Percentiles rank a stretch among this genome's conserved stretches.
phyloP scores from a whole-genome alignment of 2,113 vertebrate species.

The Proterorhinus semilunaris region DNA sequence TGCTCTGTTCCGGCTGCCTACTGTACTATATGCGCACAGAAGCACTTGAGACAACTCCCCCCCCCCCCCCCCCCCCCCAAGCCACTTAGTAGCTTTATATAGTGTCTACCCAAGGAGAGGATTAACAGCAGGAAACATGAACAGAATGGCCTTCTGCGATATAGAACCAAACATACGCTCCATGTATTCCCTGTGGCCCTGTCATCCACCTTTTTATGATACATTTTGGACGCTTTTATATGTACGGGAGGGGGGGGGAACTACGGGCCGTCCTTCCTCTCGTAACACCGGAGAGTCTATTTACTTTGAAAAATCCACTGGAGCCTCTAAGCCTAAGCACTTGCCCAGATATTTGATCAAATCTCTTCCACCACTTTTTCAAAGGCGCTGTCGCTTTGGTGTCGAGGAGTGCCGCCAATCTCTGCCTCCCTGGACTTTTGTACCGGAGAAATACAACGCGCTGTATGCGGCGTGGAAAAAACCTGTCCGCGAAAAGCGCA shows the following conservation, averaged over 20 bases:
- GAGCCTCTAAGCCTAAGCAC: constrained; percentile 28
- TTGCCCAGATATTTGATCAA: constrained; percentile 41
- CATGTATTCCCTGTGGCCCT: constrained; percentile 25
- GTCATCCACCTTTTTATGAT: constrained; percentile 42
- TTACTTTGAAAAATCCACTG: constrained; percentile 41
- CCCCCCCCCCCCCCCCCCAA: constrained; percentile 46
- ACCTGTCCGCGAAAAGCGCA: background rate
- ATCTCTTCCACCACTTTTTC: constrained; percentile 45
- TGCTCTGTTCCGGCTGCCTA: constrained; percentile 54
- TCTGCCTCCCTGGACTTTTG: constrained; percentile 14
- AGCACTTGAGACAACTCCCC: constrained; percentile 70
- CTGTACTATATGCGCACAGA: constrained; percentile 48
- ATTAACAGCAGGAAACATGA: constrained; percentile 69
- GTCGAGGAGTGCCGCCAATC: constrained; percentile 34
- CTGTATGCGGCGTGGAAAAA: constrained; percentile 11
- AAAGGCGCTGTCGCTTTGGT: constrained; percentile 13
- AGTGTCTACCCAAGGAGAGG: constrained; percentile 70
- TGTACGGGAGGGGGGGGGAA: constrained; percentile 20
- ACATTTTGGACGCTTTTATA: constrained; percentile 51
- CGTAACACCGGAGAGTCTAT: constrained; percentile 24
- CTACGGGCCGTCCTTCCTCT: constrained; percentile 28
- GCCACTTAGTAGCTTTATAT: constrained; percentile 76
- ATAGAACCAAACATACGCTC: constrained; percentile 22
- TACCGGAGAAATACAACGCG: constrained; percentile 33
- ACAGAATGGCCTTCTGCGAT: constrained; percentile 53